These are phyloP conservation scores for Microcebus murinus DNA, from an alignment of 2,113 vertebrate genomes.

Conservation along the genomic window DNA sequence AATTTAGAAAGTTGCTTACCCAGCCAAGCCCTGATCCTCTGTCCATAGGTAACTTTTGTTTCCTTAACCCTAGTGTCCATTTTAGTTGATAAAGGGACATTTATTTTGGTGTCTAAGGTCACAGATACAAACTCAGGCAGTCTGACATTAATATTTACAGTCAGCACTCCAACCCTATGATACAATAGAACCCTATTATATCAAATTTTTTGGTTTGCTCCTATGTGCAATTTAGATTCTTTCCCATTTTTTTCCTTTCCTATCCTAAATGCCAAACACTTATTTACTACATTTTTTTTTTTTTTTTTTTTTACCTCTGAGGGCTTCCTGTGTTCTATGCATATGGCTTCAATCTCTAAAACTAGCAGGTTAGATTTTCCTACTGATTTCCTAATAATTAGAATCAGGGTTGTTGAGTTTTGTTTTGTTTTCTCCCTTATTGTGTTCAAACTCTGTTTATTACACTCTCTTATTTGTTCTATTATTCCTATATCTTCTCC, in stretches of 20 bases:
- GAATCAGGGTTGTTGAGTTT: neutral
- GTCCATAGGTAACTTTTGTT: no score
- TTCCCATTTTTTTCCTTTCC: neutral
- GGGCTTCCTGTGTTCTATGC: neutral
- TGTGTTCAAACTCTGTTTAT: neutral
- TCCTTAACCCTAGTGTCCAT: no score
- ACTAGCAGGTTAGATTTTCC: neutral
- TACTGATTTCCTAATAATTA: neutral
- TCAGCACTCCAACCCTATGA: neutral
- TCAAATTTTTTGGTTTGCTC: neutral
- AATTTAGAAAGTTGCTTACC: no score
- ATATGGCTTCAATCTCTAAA: neutral
- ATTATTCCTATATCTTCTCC: neutral
- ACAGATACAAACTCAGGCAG: neutral
- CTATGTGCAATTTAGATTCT: neutral
- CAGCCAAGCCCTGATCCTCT: no score
- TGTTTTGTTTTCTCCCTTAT: neutral
- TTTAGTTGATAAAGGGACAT: no score
- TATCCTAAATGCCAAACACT: neutral
- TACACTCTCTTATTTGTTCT: neutral
- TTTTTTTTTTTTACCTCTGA: neutral
- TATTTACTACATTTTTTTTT: slow-evolving; percentile 2
- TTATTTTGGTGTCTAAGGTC: no score
- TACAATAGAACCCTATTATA: neutral
- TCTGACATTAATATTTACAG: neutral